Conservation (phyloP, 2,888 invertebrate species). For the Lochmaea crataegi region DNA sequence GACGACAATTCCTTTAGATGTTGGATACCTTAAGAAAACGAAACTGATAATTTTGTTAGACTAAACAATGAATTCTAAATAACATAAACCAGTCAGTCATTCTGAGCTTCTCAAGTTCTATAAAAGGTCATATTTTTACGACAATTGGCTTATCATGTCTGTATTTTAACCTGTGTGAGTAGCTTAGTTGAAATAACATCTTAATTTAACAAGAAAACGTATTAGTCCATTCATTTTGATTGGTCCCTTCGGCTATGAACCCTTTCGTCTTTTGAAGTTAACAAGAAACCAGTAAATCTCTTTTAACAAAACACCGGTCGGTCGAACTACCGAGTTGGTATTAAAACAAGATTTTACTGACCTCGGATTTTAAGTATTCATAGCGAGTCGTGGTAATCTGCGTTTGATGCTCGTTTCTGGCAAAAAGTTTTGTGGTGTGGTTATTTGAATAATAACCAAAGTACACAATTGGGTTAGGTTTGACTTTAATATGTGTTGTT, state of each 20-base stretch:
- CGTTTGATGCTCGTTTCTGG: background rate
- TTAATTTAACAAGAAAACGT: background rate
- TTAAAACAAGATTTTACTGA: background rate
- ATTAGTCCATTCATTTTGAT: background rate
- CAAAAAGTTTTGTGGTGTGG: background rate
- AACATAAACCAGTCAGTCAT: too few species aligned
- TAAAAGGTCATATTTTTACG: too few species aligned
- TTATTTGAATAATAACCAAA: background rate
- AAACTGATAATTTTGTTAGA: too few species aligned
- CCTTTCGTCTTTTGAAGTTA: background rate
- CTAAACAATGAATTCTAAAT: too few species aligned
- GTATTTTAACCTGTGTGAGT: too few species aligned
- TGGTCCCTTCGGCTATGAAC: background rate
- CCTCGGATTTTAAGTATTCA: background rate
- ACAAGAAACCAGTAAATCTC: constrained; percentile 1
- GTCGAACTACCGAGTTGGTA: background rate
- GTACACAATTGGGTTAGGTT: background rate
- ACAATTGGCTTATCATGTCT: too few species aligned
- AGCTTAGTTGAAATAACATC: background rate
- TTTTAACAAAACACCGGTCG: background rate
- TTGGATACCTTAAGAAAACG: background rate
- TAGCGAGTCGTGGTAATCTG: background rate
- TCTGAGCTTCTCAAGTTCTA: too few species aligned
- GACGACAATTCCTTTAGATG: background rate
- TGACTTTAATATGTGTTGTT: background rate